Evolutionary conservation across 2,797 vertebrate species (phyloP).

Genomic region (Eutrigla gurnardus): DNA sequence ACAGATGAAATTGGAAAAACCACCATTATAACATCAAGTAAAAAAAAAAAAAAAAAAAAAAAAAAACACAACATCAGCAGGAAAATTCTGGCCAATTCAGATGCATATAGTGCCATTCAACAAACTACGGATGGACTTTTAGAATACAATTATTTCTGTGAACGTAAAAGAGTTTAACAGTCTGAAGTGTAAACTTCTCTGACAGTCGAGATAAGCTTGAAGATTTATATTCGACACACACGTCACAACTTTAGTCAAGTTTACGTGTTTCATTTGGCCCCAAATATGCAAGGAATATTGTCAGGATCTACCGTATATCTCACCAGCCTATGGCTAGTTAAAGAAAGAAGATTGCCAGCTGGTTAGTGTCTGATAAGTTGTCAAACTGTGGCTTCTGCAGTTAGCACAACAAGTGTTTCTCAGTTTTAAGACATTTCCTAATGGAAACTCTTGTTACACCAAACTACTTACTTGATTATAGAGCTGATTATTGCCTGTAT

Average conservation of each 20-base stretch:
- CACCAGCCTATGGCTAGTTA: not conserved
- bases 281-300: not conserved
- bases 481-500: conserved; percentile 7
- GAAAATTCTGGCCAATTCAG: conserved; percentile 66
- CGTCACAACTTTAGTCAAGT: not conserved
- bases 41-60: conserved; percentile 36
- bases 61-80: conserved; percentile 69
- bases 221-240: conserved; percentile 25
- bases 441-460: not conserved
- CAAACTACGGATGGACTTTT: conserved; percentile 51
- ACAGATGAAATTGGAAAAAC: conserved; percentile 67
- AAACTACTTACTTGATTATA: not conserved
- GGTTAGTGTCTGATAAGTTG: not conserved
- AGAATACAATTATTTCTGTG: conserved; percentile 42
- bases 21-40: conserved; percentile 63
- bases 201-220: conserved; percentile 48
- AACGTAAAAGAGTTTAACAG: conserved; percentile 68
- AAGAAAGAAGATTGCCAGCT: not conserved
- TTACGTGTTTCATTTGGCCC: not conserved
- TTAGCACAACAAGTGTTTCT: not conserved
- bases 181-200: conserved; percentile 73
- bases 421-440: conserved; percentile 2
- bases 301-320: not conserved
- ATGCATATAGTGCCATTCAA: conserved; percentile 59
- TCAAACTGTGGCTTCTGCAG: not conserved